Base-by-base conservation (phyloP, 2,797 vertebrate species). In the Falco naumanni region DNA sequence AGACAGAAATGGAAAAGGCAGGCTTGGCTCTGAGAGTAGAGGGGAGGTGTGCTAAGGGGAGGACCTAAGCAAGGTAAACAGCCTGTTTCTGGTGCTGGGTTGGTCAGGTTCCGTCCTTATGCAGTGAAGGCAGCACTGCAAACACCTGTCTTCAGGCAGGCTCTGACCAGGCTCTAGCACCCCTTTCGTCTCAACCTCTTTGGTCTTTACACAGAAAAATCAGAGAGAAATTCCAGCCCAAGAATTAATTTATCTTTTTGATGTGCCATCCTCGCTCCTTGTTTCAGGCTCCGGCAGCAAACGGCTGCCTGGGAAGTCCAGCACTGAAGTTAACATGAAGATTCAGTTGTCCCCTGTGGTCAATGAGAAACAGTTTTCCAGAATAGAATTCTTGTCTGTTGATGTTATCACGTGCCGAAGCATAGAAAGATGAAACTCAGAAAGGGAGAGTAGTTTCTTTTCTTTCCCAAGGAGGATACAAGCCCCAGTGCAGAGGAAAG, bases 181-280 rank as follows among this genome's bases (percentile, higher is more conserved):
- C 45, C 47, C 47, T 94, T 65, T 77, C 14, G 13, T 76, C 59
- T 68, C 59, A 70, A 20, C 8, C 5, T n/a, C n/a, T 90, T 90
- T 34, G 13, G 16, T 68, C 25, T 76, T 80, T 6, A 77, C 16
- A 10, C 2, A 31, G 37, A 41, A 83, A 85, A 91, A 51, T 22
- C 21, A 51, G 48, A 31, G 24, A 29, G 43, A 70, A 63, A 88
- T 83, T 65, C 43, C 33, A 71, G 16, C 10, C 39, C 10, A 39
- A 63, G 50, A 68, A 72, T 33, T 69, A 13, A 51, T 80, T 83
- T 71, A 39, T 85, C 43, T 16, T 66, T 86, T 53, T 47, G 47
- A 54, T 0, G 0, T 4, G 13, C 16, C 51, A 41, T 84, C 24
- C n/a, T 78, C 0, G 0, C 45, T 81, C 37, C 43, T 22, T 18